These are phyloP conservation scores for Cordilura impudica DNA, from an alignment of 2,888 invertebrate species.

Conservation along the genomic window DNA sequence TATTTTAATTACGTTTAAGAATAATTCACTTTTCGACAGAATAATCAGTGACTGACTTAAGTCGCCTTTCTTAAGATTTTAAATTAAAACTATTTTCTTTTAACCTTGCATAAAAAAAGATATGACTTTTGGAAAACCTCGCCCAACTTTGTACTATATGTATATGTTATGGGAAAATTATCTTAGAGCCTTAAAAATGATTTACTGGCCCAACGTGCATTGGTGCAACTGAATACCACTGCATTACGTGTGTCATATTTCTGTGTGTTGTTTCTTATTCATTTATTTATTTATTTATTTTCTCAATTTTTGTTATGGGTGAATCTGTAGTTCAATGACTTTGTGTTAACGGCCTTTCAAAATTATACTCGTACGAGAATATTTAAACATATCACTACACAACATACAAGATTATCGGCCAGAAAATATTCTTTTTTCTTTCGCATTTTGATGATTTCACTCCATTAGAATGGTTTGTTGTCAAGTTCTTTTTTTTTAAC, in stretches of 20 bases:
- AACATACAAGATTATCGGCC: constrained; percentile 3
- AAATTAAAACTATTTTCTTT: no score
- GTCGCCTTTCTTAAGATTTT: no score
- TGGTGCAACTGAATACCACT: constrained; percentile 47
- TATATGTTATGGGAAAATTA: no score
- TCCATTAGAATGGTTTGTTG: constrained; percentile 10
- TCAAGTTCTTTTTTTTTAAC: neutral
- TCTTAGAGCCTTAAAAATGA: neutral
- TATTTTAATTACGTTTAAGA: no score
- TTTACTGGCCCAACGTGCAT: constrained; percentile 25
- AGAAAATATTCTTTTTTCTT: constrained; percentile 5
- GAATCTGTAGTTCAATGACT: constrained; percentile 51
- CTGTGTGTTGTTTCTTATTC: constrained; percentile 46
- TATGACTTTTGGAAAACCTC: no score
- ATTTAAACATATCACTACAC: no score
- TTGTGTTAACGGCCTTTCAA: constrained; percentile 23
- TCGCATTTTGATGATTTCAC: constrained; percentile 20
- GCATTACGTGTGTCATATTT: constrained; percentile 49
- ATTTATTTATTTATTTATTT: constrained; percentile 58
- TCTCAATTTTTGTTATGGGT: constrained; percentile 68
- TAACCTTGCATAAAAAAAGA: no score
- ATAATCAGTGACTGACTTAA: no score
- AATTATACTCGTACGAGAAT: no score
- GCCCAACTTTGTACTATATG: no score
- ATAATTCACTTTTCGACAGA: no score